phyloP scores from a whole-genome alignment of 2,797 vertebrate species.

The Babyrousa celebensis region DNA sequence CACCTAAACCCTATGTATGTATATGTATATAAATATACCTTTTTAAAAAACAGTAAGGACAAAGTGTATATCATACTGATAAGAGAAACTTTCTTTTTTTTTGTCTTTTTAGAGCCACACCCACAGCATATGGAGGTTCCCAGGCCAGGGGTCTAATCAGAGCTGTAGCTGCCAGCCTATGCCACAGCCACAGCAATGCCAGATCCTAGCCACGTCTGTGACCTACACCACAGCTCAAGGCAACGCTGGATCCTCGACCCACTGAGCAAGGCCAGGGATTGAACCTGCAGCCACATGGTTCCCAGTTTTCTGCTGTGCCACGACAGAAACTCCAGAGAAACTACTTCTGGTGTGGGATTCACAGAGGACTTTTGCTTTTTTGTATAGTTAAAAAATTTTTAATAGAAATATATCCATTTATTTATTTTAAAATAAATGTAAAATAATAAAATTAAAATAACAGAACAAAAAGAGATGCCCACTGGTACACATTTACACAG shows the following conservation, averaged over 20 bases:
- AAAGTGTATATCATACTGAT: not conserved
- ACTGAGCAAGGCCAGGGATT: no score
- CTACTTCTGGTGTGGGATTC: not conserved
- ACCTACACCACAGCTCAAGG: no score
- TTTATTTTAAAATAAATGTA: constrained; percentile 51
- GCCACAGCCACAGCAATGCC: no score
- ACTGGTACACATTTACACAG: not conserved
- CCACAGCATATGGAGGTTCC: no score
- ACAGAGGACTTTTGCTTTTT: constrained; percentile 22
- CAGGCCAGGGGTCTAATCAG: no score
- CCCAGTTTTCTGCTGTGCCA: no score
- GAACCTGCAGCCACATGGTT: no score
- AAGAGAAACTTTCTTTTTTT: not conserved
- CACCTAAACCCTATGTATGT: not conserved
- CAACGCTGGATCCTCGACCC: no score
- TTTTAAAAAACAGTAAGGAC: not conserved
- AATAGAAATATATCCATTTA: not conserved
- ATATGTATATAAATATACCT: not conserved
- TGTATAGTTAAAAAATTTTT: not conserved
- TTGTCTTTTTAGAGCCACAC: no score
- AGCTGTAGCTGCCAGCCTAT: no score
- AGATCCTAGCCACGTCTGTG: no score
- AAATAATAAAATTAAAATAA: constrained; percentile 51
- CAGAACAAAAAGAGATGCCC: not conserved
- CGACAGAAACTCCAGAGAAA: not conserved